A percentile compares a stretch with the other conserved stretches of the same genome.
Conservation (phyloP, 2,113 vertebrate genomes). For the Lampris megalopsis region DNA sequence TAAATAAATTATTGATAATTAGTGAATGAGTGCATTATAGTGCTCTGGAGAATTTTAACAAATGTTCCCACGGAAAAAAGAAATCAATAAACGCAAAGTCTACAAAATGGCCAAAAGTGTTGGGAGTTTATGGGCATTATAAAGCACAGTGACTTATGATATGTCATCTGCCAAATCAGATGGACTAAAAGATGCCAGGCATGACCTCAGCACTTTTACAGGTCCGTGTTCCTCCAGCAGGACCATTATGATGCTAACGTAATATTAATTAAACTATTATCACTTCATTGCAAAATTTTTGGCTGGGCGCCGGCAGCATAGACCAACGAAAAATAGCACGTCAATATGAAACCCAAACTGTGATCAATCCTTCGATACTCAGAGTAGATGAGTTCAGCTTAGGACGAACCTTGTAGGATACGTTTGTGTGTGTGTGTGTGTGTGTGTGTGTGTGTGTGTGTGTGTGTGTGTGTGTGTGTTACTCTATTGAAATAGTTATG, state of each 20-base stretch:
- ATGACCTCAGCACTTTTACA: constrained; percentile 56
- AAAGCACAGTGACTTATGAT: background rate
- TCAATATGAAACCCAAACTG: background rate
- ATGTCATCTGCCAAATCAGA: constrained; percentile 23
- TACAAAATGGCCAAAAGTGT: background rate
- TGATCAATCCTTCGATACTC: background rate
- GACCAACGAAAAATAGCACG: background rate
- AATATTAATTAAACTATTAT: constrained; percentile 13
- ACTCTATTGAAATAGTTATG: too few species aligned
- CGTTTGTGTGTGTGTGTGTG: too few species aligned
- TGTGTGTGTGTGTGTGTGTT: too few species aligned
- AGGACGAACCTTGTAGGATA: too few species aligned
- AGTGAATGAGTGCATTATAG: too few species aligned
- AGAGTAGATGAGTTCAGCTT: too few species aligned
- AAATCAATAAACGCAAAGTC: constrained; percentile 31
- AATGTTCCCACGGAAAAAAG: constrained; percentile 3
- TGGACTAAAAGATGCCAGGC: background rate
- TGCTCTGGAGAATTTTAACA: background rate
- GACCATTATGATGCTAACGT: background rate
- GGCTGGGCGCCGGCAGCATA: constrained; percentile 9
- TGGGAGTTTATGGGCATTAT: constrained; percentile 10
- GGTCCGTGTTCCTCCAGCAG: constrained; percentile 23
- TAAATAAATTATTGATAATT: too few species aligned
- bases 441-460: too few species aligned
- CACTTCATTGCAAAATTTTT: constrained; percentile 25